Evolutionary conservation across 2,113 vertebrate genomes (phyloP), one percentile per base, ranked within the genome.

Genomic region (Stigmatopora nigra): DNA sequence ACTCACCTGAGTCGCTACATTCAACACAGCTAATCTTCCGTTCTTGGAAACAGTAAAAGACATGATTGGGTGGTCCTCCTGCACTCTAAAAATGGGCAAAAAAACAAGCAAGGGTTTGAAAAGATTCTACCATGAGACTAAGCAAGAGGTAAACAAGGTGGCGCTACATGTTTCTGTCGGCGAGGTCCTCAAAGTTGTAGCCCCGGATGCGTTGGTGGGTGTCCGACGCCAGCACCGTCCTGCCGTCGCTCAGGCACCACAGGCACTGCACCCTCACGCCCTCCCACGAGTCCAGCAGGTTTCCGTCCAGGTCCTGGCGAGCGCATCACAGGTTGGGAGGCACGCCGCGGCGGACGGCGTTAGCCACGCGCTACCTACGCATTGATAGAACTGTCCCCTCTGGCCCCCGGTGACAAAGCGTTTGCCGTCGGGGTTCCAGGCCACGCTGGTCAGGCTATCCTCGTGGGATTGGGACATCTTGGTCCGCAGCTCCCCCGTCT

Each of bases 21-120:
- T 99, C 98, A 99, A 98, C 96, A 99, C 97, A 93, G 97, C 97
- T 96, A 99, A 93, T 91, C 95, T 94, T 90, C 97, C 97, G 51
- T 95, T 99, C 92, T 96, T 99, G 88, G 97, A 99, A 93, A 99
- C 97, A 83, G 96, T 98, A 91, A 99, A 99, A 75, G 97, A 99
- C 97, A 99, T 99, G 86, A 99, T 96, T 81, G 97, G 96, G 85
- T 99, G 97, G 91, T 99, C 97, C 91, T 99, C 97, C 89, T 99
- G 97, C 82, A 99, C 96, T 94, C 97, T 99, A 90, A 17, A 47
- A 38, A 9, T 75, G 7, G 15, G 64, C 1, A 61, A 56, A 82
- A 61, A 56, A 82, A 6, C 72, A 62, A 25, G 36, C 6, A 75
- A 31, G 25, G 25, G 25, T 3, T 31, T 31, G 25, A 31, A 1